Percentiles rank a stretch among this genome's conserved stretches.
These are phyloP conservation scores for Mandrillus leucophaeus DNA, from an alignment of 2,113 vertebrate genomes.

Conservation along the genomic window DNA sequence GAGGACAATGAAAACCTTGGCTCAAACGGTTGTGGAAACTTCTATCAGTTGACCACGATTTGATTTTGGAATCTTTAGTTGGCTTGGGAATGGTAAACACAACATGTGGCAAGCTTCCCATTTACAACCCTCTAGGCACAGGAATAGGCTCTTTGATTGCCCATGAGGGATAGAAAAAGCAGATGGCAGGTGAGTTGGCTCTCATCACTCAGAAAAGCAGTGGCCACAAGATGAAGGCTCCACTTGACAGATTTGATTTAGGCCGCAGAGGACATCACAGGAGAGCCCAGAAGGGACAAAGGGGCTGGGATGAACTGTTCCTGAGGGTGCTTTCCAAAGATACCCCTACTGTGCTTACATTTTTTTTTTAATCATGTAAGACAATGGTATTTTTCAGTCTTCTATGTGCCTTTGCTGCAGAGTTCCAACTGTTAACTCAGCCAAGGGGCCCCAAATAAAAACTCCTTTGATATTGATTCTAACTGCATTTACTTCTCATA, in stretches of 20 bases:
- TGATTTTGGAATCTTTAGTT: conserved; percentile 60
- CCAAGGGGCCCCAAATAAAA: conserved; percentile 1
- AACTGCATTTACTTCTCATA: conserved; percentile 46
- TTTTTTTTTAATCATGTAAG: not conserved
- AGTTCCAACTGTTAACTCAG: conserved; percentile 16
- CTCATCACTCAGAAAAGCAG: conserved; percentile 25
- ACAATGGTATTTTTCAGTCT: not conserved
- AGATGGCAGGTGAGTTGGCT: conserved; percentile 67
- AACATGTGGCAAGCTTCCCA: conserved; percentile 51
- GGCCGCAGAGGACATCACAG: conserved; percentile 4
- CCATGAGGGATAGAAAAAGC: conserved; percentile 21
- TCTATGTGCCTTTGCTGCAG: not conserved
- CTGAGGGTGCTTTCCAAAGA: conserved; percentile 7
- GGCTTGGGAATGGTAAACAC: conserved; percentile 53
- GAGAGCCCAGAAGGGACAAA: not conserved
- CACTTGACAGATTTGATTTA: conserved; percentile 38
- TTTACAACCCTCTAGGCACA: conserved; percentile 14
- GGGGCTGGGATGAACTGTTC: not conserved
- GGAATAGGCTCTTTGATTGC: not conserved
- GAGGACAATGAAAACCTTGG: conserved; percentile 16
- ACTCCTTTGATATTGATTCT: conserved; percentile 37
- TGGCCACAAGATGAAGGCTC: not conserved
- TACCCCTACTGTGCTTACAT: not conserved
- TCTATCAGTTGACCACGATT: conserved; percentile 6
- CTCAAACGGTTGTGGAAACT: conserved; percentile 5